These are phyloP conservation scores for Arenaria interpres DNA, from an alignment of 2,113 vertebrate species.

Conservation along the genomic window DNA sequence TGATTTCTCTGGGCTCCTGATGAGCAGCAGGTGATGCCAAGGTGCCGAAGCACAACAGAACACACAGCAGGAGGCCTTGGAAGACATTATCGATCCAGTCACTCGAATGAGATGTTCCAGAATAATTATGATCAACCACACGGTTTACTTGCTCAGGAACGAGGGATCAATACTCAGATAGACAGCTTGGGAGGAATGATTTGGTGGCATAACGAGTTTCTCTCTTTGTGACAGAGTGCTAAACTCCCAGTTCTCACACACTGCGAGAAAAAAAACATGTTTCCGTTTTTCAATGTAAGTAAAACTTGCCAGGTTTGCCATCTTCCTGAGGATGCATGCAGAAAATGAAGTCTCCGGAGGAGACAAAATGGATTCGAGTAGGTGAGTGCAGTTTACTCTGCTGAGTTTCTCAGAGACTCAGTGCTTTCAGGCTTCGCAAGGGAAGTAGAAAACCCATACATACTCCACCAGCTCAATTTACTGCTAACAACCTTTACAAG, in stretches of 20 bases:
- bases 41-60: background rate
- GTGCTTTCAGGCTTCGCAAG: background rate
- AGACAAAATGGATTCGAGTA: background rate
- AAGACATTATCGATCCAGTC: background rate
- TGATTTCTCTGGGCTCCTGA: background rate
- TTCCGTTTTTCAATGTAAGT: background rate
- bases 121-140: background rate
- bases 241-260: background rate
- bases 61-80: background rate
- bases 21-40: background rate
- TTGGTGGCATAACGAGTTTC: background rate
- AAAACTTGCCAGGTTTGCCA: background rate
- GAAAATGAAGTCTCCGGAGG: background rate
- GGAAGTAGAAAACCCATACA: background rate
- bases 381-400: background rate
- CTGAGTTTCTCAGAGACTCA: background rate
- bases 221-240: background rate
- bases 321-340: background rate
- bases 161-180: constrained; percentile 2
- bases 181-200: background rate
- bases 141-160: background rate
- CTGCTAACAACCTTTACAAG: background rate
- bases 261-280: background rate
- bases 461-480: background rate
- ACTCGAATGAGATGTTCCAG: background rate